Conservation (phyloP, 2,113 vertebrate species). For the Gobio gobio region DNA sequence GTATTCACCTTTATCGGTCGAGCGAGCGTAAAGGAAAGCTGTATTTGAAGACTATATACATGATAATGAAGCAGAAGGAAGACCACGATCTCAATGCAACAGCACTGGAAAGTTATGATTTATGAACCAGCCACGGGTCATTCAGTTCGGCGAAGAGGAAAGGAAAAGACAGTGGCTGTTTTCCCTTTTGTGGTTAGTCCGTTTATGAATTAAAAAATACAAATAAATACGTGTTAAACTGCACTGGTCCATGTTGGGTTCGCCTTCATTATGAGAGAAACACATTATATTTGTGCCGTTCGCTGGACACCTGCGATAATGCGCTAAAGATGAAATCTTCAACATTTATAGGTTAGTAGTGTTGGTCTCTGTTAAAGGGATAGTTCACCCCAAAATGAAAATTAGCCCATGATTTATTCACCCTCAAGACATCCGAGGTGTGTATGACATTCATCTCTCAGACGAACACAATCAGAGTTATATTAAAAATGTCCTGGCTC, state of each 20-base stretch:
- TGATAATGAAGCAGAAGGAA: background rate
- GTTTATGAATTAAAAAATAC: conserved; percentile 8
- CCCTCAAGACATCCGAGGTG: no score
- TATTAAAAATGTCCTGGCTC: no score
- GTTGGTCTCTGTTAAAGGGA: background rate
- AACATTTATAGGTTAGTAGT: background rate
- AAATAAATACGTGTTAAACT: conserved; percentile 5
- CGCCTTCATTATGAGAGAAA: background rate
- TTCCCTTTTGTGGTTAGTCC: background rate
- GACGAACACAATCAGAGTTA: no score
- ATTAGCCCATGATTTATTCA: no score
- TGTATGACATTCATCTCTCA: no score
- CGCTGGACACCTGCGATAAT: background rate
- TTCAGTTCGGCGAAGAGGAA: background rate
- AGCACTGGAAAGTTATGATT: background rate
- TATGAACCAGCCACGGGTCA: no score
- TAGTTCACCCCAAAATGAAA: no score
- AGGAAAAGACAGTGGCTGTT: background rate
- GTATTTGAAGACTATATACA: background rate
- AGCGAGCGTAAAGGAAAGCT: background rate
- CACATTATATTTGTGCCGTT: background rate
- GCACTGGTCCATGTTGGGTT: background rate
- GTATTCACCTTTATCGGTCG: background rate
- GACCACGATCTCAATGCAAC: background rate
- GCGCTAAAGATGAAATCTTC: background rate